Conservation (phyloP, 2,888 invertebrate species). For the Pardosa pseudoannulata region DNA sequence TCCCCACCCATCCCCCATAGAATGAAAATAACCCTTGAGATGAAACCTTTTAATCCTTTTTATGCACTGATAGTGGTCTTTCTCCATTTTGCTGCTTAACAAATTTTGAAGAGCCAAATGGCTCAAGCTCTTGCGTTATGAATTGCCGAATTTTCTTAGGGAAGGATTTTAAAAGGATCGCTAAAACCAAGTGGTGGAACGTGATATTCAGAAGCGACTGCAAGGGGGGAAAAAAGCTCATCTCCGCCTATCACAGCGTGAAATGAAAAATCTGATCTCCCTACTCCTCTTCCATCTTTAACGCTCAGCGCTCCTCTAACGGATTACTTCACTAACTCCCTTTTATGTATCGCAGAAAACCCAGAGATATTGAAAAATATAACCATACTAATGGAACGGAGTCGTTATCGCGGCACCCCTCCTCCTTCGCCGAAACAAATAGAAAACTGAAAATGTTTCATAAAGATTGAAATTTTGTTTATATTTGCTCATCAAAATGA, state of each 20-base stretch:
- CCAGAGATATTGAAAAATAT: conserved; percentile 52
- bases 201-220: conserved; percentile 43
- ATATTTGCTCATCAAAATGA: not conserved
- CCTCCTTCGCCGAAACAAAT: conserved; percentile 26
- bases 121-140: conserved; percentile 38
- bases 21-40: not conserved
- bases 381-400: conserved; percentile 38
- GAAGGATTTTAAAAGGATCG: conserved; percentile 55
- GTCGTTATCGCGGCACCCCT: conserved; percentile 40
- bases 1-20: not conserved
- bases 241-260: conserved; percentile 50
- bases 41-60: not conserved
- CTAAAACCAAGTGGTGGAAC: conserved; percentile 36
- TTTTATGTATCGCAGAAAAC: conserved; percentile 48
- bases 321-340: conserved; percentile 56
- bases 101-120: conserved; percentile 37
- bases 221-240: conserved; percentile 25
- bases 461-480: not conserved
- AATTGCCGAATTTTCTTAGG: conserved; percentile 39
- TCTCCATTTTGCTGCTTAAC: conserved; percentile 9
- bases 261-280: conserved; percentile 65
- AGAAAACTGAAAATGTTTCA: conserved; percentile 25
- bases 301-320: conserved; percentile 59
- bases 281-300: conserved; percentile 47
- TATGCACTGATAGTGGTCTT: not conserved